Conservation (phyloP, 1,140 invertebrate genomes). For the Lucilia cuprina region DNA sequence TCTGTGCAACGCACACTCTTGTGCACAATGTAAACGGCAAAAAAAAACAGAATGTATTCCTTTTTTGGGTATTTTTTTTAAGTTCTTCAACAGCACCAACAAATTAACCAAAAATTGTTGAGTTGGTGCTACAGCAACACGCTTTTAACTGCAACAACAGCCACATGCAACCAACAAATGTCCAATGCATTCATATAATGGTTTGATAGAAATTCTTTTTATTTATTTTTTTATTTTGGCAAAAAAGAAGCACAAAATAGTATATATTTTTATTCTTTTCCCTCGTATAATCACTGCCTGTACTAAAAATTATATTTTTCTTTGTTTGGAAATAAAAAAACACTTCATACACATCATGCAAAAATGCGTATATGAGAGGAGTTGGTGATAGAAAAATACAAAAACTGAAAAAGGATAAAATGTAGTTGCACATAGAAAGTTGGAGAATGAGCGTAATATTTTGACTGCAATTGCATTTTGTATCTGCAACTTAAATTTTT, state of each 20-base stretch:
- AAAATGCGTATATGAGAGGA: conserved; percentile 20
- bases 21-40: neutral
- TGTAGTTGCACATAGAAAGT: neutral
- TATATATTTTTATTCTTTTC: neutral
- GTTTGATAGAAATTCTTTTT: neutral
- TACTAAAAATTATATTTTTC: neutral
- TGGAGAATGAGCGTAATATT: neutral
- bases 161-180: neutral
- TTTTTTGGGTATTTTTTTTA: neutral
- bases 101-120: conserved; percentile 35
- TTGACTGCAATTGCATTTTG: neutral
- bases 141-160: neutral
- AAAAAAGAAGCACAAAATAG: neutral
- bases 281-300: neutral
- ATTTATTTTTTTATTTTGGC: neutral
- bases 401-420: neutral
- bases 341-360: neutral
- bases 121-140: conserved; percentile 4
- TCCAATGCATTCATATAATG: neutral
- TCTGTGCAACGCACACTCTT: neutral
- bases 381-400: neutral
- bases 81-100: neutral
- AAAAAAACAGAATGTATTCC: neutral
- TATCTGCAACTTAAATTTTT: neutral
- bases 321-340: neutral